Evolutionary conservation across 2,113 vertebrate species (phyloP).

Genomic region (Ceratotherium simum): DNA sequence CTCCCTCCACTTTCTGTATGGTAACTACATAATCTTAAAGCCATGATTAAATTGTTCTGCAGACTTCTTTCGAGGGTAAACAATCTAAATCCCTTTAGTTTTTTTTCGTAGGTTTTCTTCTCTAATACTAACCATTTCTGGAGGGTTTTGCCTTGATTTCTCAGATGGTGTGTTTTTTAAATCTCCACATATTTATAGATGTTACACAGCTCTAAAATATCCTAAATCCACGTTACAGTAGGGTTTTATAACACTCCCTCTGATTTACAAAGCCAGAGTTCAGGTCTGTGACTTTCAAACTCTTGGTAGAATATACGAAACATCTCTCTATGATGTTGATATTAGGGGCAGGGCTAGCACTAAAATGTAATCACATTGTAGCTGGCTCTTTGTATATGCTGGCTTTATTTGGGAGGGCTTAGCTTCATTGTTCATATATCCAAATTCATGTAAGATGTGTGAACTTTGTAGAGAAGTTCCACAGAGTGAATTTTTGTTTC

Average conservation of each 20-base stretch:
- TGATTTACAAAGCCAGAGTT: background rate
- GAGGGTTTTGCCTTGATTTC: slow-evolving; percentile 35
- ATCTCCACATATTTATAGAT: slow-evolving; percentile 1
- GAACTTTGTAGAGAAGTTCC: background rate
- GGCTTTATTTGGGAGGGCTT: background rate
- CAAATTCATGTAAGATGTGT: background rate
- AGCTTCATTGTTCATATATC: background rate
- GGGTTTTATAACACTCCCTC: slow-evolving; percentile 43
- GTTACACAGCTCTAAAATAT: slow-evolving; percentile 48
- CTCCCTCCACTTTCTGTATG: background rate
- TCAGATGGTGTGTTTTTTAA: slow-evolving; percentile 55
- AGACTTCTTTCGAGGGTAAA: slow-evolving; percentile 50
- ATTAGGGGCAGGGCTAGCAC: background rate
- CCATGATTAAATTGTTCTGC: slow-evolving; percentile 6
- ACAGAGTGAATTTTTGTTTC: background rate
- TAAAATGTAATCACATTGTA: background rate
- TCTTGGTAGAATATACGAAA: background rate
- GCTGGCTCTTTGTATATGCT: background rate
- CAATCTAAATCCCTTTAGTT: background rate
- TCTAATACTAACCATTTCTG: background rate
- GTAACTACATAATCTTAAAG: background rate
- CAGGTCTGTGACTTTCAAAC: slow-evolving; percentile 31
- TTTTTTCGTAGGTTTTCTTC: background rate
- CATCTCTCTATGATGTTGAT: background rate
- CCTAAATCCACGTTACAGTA: slow-evolving; percentile 38